Evolutionary conservation across 2,888 invertebrate genomes (phyloP).

Genomic region (Galerucella nymphaeae): DNA sequence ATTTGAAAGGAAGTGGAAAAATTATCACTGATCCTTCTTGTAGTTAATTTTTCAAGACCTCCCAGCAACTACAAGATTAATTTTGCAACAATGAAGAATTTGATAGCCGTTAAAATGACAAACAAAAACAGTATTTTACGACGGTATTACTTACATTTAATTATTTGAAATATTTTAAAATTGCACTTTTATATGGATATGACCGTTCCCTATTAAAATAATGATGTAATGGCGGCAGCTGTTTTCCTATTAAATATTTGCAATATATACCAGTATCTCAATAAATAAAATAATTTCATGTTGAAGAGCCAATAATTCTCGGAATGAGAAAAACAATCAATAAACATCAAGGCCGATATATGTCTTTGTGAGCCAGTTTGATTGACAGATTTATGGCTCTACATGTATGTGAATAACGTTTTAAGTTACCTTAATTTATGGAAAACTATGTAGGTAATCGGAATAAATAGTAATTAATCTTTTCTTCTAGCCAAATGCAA

Average conservation of each 20-base stretch:
- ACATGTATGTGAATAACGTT: slow-evolving; percentile 44
- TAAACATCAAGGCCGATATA: slow-evolving; percentile 42
- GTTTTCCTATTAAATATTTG: slow-evolving; percentile 26
- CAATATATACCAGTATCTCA: slow-evolving; percentile 27
- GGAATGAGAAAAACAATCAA: slow-evolving; percentile 39
- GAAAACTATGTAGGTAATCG: slow-evolving; percentile 46
- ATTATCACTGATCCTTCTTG: too few species aligned
- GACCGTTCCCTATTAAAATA: slow-evolving; percentile 4
- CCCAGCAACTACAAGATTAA: too few species aligned
- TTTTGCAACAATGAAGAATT: not conserved
- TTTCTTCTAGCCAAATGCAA: slow-evolving; percentile 21
- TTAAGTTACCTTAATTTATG: slow-evolving; percentile 43
- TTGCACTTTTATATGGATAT: slow-evolving; percentile 3
- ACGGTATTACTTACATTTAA: not conserved
- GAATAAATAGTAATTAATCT: slow-evolving; percentile 42
- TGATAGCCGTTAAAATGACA: not conserved
- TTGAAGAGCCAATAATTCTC: slow-evolving; percentile 32
- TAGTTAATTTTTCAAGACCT: too few species aligned
- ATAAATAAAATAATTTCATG: slow-evolving; percentile 38
- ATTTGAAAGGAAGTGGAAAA: too few species aligned
- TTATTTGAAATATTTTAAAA: not conserved
- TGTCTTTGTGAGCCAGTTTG: slow-evolving; percentile 43
- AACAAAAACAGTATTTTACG: not conserved
- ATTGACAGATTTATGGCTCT: slow-evolving; percentile 50
- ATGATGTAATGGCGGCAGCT: slow-evolving; percentile 15